Evolutionary conservation across 2,797 vertebrate species (phyloP), one percentile per base, ranked within the genome.

Genomic region (Gephyroberyx darwinii): DNA sequence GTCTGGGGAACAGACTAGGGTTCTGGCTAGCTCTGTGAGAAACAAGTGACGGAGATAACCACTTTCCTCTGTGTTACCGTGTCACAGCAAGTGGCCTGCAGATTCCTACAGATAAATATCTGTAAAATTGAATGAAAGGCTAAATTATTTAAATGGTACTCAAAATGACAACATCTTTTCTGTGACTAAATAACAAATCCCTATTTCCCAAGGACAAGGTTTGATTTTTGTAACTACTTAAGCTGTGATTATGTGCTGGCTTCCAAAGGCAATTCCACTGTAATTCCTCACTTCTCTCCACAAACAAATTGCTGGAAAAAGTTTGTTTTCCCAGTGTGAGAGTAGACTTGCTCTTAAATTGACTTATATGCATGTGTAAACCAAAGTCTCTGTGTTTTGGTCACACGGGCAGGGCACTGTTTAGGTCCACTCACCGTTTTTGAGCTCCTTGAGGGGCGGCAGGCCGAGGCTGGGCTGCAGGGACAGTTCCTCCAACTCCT

Each of bases 1-100:
- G 92, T 91, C 92, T 90, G 90, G 85, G 94, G 94, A 94, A 92
- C 86, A 91, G 89, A 94, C 95, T 89, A 91, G 91, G 90, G 91
- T 90, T 92, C 90, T 94, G 92, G 94, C 90, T 91, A 83, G 81
- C 88, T 90, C 90, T 95, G 94, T 95, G 93, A 94, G 94, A 95
- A 95, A 93, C 92, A 91, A 91, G 92, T 69, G 76, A 90, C 68
- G 84, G 83, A 87, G 82, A 88, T 83, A 83, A 86, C 43, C 22
- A 70, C 54, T 58, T 35, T 62, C 43, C 3, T 14, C 41, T 43
- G 12, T 43, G 60, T 35, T 31, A 47, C 9, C 13, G 55, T 47
- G 37, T 35, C n/a, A 37, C 45, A 47, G 45, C 35, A 58, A 50
- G 20, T 4, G 13, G 3, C 26, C 19, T 54, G 10, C 30, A n/a